Evolutionary conservation across 30 jellyfish, hydroid and myxozoan species (phyloP).

Genomic region (Nemopilema nomurai): DNA sequence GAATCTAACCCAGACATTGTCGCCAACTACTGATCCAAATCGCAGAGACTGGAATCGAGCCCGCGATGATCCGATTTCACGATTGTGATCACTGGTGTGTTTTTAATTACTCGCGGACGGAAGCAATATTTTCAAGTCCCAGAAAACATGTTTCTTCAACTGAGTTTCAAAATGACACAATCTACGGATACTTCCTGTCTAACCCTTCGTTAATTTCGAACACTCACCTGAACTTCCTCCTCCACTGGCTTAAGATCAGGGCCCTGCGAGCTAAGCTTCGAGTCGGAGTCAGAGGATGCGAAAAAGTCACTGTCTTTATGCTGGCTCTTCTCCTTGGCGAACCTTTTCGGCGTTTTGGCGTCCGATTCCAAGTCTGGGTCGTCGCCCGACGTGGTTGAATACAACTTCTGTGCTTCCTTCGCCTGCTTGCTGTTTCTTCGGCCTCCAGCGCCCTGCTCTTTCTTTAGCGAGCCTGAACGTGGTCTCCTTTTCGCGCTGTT

Average conservation of each 20-base stretch:
- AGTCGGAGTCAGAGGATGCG: conserved; percentile 82
- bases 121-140: too few relatives aligned
- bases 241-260: conserved; percentile 37
- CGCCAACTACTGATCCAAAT: background rate
- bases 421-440: conserved; percentile 52
- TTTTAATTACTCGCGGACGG: background rate
- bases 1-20: background rate
- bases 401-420: conserved; percentile 12
- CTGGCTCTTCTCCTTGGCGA: conserved; percentile 10
- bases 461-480: conserved; percentile 47
- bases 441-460: conserved; percentile 23
- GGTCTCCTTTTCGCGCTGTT: conserved; percentile 44
- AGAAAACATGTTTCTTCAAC: background rate
- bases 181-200: background rate
- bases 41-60: background rate
- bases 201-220: background rate
- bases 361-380: conserved; percentile 78
- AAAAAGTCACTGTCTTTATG: conserved; percentile 86
- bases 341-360: conserved; percentile 52
- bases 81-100: background rate
- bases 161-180: background rate
- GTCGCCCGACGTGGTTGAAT: conserved; percentile 60
- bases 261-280: background rate
- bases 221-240: conserved; percentile 53
- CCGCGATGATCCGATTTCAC: background rate